Evolutionary conservation across 2,113 vertebrate species (phyloP).

Genomic region (Rhinoptilus africanus): DNA sequence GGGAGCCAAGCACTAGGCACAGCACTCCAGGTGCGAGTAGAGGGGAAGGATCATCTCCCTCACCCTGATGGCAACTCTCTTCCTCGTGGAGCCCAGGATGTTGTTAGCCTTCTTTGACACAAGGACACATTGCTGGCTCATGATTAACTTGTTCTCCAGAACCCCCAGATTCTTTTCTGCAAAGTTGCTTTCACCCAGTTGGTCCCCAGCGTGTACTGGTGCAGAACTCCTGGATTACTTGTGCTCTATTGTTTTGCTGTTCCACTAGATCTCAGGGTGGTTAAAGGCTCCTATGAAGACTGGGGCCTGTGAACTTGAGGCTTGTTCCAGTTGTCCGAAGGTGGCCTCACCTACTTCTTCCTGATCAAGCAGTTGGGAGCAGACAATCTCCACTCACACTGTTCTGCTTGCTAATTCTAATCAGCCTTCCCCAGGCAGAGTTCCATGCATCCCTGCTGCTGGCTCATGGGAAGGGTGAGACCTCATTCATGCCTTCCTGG

Average conservation of each 20-base stretch:
- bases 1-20: not conserved
- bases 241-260: not conserved
- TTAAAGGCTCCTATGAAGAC: not conserved
- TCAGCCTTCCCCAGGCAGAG: not conserved
- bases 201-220: not conserved
- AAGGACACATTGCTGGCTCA: not conserved
- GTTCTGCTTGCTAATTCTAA: not conserved
- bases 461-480: rapidly evolving
- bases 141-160: not conserved
- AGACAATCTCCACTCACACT: not conserved
- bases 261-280: not conserved
- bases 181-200: not conserved
- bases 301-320: not conserved
- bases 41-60: not conserved
- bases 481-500: not conserved
- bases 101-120: not conserved
- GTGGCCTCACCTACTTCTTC: not conserved
- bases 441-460: not conserved
- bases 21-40: not conserved
- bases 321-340: not conserved
- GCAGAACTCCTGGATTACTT: not conserved
- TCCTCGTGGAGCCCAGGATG: not conserved
- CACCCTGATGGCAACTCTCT: not conserved
- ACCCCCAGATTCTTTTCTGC: not conserved
- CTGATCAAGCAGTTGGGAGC: not conserved